phyloP scores from a whole-genome alignment of 2,797 vertebrate genomes.

The Mus spretus region DNA sequence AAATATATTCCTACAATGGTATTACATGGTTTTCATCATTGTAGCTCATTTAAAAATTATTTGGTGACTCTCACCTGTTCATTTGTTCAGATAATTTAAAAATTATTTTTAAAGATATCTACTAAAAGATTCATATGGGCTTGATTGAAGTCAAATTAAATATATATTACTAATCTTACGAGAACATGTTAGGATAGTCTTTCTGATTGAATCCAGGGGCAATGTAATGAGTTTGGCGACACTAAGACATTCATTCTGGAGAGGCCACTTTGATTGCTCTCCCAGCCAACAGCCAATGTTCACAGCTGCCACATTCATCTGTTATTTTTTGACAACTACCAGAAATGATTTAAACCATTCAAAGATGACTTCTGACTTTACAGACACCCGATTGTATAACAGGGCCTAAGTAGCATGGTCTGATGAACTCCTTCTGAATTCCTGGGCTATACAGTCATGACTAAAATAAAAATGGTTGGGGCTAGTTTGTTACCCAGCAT shows the following conservation, averaged over 20 bases:
- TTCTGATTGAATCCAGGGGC: background rate
- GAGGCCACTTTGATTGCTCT: background rate
- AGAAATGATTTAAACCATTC: background rate
- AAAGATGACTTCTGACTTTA: background rate
- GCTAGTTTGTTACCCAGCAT: background rate
- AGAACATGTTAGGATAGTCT: background rate
- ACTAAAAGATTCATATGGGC: slow-evolving; percentile 33
- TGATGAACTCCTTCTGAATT: slow-evolving; percentile 20
- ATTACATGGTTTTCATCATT: slow-evolving; percentile 2
- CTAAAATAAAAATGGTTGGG: slow-evolving; percentile 15
- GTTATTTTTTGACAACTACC: background rate
- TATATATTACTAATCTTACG: slow-evolving; percentile 39
- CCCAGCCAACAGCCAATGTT: background rate
- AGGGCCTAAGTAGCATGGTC: background rate
- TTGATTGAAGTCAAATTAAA: slow-evolving; percentile 39
- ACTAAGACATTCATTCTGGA: background rate
- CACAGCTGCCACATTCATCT: background rate
- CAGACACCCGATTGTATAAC: background rate
- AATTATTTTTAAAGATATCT: slow-evolving; percentile 45
- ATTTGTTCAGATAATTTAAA: slow-evolving; percentile 56
- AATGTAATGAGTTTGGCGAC: background rate
- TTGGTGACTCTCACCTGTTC: slow-evolving; percentile 14
- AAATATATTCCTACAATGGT: background rate
- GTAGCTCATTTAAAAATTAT: slow-evolving; percentile 58
- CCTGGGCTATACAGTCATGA: background rate